These are phyloP conservation scores for Linnaemya tessellans DNA, from an alignment of 2,888 invertebrate species.

Conservation along the genomic window DNA sequence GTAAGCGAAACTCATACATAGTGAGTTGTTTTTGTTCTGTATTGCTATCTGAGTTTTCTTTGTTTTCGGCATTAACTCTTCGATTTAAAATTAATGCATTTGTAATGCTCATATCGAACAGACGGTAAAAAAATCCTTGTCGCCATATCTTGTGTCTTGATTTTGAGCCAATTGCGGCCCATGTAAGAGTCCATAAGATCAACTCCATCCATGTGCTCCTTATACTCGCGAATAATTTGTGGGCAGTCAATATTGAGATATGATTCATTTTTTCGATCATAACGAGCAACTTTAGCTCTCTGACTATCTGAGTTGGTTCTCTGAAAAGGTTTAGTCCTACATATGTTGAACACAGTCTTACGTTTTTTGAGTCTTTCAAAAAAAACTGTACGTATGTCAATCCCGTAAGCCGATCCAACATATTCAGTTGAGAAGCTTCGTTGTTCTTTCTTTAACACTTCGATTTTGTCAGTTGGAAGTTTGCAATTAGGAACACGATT, in stretches of 20 bases:
- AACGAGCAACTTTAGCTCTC: not conserved
- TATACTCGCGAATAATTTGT: not conserved
- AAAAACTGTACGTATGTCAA: not conserved
- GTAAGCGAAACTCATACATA: too few species aligned
- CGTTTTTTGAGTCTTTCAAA: slow-evolving; percentile 72
- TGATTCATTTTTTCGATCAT: not conserved
- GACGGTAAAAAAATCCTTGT: too few species aligned
- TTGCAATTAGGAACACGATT: too few species aligned
- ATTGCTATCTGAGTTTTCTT: too few species aligned
- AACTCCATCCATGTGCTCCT: slow-evolving; percentile 58
- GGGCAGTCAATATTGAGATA: not conserved
- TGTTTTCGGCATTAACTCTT: too few species aligned
- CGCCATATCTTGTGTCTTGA: too few species aligned
- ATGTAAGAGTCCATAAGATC: slow-evolving; percentile 74
- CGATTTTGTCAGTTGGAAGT: too few species aligned
- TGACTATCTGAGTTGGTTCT: not conserved
- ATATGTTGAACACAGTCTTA: not conserved
- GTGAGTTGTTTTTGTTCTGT: too few species aligned
- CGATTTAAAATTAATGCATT: too few species aligned
- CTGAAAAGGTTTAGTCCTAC: not conserved
- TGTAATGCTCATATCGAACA: too few species aligned
- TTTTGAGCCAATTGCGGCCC: too few species aligned
- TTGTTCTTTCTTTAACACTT: too few species aligned
- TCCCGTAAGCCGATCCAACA: not conserved
- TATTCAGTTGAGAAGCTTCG: not conserved